These are phyloP conservation scores for Grantiella picta DNA, from an alignment of 2,113 vertebrate genomes.

Conservation along the genomic window DNA sequence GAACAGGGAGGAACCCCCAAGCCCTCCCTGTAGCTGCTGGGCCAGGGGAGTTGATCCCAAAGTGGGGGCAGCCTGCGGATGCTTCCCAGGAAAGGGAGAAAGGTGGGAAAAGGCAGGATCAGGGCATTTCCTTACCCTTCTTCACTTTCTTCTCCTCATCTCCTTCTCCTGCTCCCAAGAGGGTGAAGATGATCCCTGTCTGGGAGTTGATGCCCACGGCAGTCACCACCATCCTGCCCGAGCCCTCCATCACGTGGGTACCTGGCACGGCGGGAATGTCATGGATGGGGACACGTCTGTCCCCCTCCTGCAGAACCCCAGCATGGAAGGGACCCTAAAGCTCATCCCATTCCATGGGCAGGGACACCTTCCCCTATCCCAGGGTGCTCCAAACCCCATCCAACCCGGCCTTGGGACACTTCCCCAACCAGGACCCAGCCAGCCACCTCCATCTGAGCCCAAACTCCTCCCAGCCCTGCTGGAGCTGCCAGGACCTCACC, in stretches of 20 bases:
- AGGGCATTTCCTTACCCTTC: constrained; percentile 83
- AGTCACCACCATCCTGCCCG: constrained; percentile 90
- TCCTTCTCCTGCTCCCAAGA: constrained; percentile 85
- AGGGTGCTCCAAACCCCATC: rapidly evolving
- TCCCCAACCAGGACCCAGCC: rapidly evolving
- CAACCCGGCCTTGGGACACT: neutral
- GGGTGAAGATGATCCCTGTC: constrained; percentile 96
- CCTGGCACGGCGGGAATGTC: constrained; percentile 66
- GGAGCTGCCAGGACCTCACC: constrained; percentile 63
- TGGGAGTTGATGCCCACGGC: constrained; percentile 96
- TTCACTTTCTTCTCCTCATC: constrained; percentile 91
- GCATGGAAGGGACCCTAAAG: neutral
- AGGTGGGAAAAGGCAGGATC: neutral
- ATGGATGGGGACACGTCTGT: too few relatives aligned
- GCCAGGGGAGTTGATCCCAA: neutral
- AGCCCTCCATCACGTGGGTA: constrained; percentile 98
- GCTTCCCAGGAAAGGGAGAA: neutral
- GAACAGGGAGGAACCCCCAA: neutral
- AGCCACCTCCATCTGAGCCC: neutral
- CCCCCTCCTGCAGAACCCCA: neutral
- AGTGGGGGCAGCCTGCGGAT: neutral
- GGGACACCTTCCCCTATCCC: neutral
- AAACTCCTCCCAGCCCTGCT: neutral
- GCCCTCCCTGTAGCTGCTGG: neutral
- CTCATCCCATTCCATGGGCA: neutral